Evolutionary conservation across 1,140 invertebrate genomes (phyloP).

Genomic region (Zophobas morio): DNA sequence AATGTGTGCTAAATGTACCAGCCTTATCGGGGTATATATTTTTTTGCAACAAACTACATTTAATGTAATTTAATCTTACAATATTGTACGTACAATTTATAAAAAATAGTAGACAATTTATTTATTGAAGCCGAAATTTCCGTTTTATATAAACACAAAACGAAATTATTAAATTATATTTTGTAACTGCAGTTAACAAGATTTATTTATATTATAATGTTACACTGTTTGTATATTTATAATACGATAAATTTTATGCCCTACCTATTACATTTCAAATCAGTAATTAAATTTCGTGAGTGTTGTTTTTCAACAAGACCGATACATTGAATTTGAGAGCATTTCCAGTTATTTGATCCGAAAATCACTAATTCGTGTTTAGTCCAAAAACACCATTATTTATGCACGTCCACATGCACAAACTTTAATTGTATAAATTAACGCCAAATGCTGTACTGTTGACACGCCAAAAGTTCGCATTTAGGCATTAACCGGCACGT

Average conservation of each 20-base stretch:
- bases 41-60: too few species aligned
- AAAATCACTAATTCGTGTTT: neutral
- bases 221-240: slow-evolving; percentile 3
- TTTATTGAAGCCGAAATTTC: too few species aligned
- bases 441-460: neutral
- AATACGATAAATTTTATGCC: slow-evolving; percentile 8
- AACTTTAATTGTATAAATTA: slow-evolving; percentile 34
- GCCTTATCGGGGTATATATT: too few species aligned
- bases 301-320: slow-evolving; percentile 6
- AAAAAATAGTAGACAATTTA: too few species aligned
- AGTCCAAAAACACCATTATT: slow-evolving; percentile 7
- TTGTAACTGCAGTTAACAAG: neutral
- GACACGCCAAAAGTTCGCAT: slow-evolving; percentile 25
- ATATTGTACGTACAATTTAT: too few species aligned
- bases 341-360: slow-evolving; percentile 12
- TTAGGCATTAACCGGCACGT: slow-evolving; percentile 30
- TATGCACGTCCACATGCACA: slow-evolving; percentile 14
- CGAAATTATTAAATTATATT: too few species aligned
- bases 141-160: too few species aligned
- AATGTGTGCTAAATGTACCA: too few species aligned
- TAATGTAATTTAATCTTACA: too few species aligned
- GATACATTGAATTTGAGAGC: slow-evolving; percentile 6
- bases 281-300: slow-evolving; percentile 17
- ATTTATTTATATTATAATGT: neutral
- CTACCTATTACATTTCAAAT: slow-evolving; percentile 20